Conservation (phyloP, 2,113 vertebrate species). For the Tragulus kanchil region DNA sequence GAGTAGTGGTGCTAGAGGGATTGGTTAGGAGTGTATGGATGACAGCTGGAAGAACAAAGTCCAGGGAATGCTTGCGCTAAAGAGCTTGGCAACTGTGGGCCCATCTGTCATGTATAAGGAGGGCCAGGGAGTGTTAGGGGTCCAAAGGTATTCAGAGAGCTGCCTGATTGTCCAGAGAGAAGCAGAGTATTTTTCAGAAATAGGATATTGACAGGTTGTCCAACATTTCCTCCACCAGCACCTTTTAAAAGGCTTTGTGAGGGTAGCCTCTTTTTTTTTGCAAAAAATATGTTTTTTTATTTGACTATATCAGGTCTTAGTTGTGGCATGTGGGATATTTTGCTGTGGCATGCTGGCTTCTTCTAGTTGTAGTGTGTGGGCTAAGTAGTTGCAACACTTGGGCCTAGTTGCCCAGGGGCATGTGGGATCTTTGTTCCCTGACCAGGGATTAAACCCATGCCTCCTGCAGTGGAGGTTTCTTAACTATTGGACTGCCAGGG, state of each 20-base stretch:
- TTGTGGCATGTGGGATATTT: neutral
- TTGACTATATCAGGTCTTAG: neutral
- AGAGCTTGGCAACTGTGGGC: neutral
- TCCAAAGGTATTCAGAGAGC: neutral
- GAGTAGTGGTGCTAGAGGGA: neutral
- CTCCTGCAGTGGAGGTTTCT: no score
- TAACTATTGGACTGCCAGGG: no score
- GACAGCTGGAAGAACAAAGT: neutral
- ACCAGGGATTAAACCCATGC: neutral
- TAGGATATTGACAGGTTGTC: neutral
- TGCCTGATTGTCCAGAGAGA: neutral
- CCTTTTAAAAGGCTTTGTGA: neutral
- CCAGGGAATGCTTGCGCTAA: neutral
- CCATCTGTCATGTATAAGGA: neutral
- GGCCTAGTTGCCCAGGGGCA: neutral
- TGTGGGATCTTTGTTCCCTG: neutral
- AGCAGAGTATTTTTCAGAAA: neutral
- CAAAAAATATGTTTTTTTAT: neutral
- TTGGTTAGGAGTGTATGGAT: neutral
- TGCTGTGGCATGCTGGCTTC: neutral
- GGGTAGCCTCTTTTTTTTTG: neutral
- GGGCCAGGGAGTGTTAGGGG: neutral
- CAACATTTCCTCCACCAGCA: neutral
- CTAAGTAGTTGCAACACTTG: neutral
- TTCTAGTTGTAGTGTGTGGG: neutral